phyloP scores from a whole-genome alignment of 2,113 vertebrate genomes.

The Lycaon pictus region DNA sequence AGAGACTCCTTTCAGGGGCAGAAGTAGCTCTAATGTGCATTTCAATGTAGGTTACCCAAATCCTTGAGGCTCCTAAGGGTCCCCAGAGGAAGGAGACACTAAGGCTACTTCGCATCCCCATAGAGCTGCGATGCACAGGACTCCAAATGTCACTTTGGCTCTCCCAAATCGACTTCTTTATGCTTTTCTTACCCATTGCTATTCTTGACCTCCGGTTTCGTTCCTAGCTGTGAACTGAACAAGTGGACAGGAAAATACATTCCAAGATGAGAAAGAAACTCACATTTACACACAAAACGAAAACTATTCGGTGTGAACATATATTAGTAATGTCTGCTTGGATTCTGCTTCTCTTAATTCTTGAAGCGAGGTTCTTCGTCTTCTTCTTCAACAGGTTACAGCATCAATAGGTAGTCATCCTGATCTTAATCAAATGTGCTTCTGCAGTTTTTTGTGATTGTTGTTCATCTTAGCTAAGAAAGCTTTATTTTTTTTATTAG shows the following conservation, averaged over 20 bases:
- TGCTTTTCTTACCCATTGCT: conserved; percentile 16
- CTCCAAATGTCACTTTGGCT: conserved; percentile 21
- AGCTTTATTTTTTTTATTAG: conserved; percentile 2
- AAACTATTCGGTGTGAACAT: conserved; percentile 40
- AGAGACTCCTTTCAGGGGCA: background rate
- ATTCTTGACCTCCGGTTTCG: conserved; percentile 4
- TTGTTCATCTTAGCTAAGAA: background rate
- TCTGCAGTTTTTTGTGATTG: background rate
- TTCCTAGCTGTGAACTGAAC: conserved; percentile 38
- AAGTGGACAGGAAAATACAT: conserved; percentile 24
- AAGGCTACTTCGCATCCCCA: too few relatives aligned
- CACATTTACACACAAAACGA: conserved; percentile 49
- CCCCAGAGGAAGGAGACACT: too few relatives aligned
- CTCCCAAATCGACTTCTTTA: background rate
- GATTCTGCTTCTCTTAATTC: conserved; percentile 30
- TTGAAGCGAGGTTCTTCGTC: background rate
- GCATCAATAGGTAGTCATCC: background rate
- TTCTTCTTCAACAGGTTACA: background rate
- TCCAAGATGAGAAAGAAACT: conserved; percentile 11
- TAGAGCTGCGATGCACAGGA: too few relatives aligned
- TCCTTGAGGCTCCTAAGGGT: background rate
- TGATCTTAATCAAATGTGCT: background rate
- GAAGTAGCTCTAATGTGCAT: background rate
- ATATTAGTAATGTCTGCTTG: background rate
- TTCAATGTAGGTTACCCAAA: background rate